A percentile compares a stretch with the other conserved stretches of the same genome.
Conservation (phyloP, 2,113 vertebrate genomes). For the Holacanthus passer region DNA sequence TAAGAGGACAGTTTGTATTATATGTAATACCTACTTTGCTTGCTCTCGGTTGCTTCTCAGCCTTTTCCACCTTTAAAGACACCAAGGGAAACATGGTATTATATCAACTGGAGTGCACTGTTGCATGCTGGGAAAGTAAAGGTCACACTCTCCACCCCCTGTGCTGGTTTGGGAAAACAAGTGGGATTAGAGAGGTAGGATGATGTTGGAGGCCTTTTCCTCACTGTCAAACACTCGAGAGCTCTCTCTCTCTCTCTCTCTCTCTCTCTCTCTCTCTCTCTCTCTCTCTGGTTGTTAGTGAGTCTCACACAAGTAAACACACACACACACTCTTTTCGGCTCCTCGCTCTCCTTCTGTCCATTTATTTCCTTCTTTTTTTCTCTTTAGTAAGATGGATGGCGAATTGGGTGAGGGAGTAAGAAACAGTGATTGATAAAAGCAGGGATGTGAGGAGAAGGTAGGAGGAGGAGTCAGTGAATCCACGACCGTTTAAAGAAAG, state of each 20-base stretch:
- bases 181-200: constrained; percentile 25
- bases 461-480: background rate
- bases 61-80: background rate
- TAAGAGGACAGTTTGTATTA: background rate
- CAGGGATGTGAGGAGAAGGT: constrained; percentile 9
- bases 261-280: too few relatives aligned
- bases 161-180: constrained; percentile 23
- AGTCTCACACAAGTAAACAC: background rate
- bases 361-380: constrained; percentile 4
- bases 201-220: constrained; percentile 8
- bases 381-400: constrained; percentile 35
- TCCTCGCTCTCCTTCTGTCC: background rate
- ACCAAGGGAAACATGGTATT: background rate
- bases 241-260: constrained; percentile 1
- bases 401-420: background rate
- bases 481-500: background rate
- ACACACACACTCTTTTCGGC: background rate
- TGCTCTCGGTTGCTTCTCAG: background rate
- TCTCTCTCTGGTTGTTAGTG: background rate
- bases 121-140: constrained; percentile 44
- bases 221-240: background rate
- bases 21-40: background rate
- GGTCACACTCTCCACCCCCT: constrained; percentile 27
- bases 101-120: constrained; percentile 24
- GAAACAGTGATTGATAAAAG: constrained; percentile 55